Evolutionary conservation across 2,888 invertebrate species (phyloP).

Genomic region (Apamea monoglypha): DNA sequence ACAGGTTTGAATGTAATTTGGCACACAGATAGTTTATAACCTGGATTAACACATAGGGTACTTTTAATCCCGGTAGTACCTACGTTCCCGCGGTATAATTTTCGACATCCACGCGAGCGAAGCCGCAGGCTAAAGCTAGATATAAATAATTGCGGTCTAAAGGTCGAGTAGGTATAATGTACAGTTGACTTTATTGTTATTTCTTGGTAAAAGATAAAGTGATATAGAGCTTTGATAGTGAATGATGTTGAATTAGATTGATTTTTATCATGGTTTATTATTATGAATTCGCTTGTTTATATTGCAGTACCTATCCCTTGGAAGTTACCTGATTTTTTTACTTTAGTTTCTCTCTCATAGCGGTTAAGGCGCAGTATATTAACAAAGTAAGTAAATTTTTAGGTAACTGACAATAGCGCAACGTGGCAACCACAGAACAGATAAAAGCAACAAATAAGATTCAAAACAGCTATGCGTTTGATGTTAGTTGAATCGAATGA

Average conservation of each 20-base stretch:
- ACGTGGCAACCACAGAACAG: no score
- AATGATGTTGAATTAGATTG: background rate
- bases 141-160: conserved; percentile 10
- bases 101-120: background rate
- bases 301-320: background rate
- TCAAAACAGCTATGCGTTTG: no score
- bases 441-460: no score
- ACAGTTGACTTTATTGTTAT: conserved; percentile 6
- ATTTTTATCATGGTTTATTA: conserved; percentile 6
- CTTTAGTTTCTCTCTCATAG: conserved; percentile 15
- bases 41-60: background rate
- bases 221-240: conserved; percentile 9
- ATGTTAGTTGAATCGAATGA: no score
- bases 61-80: background rate
- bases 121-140: background rate
- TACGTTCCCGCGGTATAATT: background rate
- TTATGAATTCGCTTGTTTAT: background rate
- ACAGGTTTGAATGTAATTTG: background rate
- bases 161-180: background rate
- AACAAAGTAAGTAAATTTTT: no score
- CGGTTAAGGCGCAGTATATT: background rate
- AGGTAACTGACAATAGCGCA: no score
- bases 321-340: conserved; percentile 10
- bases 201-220: conserved; percentile 25
- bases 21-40: background rate